Base-by-base conservation (phyloP, 2,888 invertebrate genomes). In the Dioctria linearis region DNA sequence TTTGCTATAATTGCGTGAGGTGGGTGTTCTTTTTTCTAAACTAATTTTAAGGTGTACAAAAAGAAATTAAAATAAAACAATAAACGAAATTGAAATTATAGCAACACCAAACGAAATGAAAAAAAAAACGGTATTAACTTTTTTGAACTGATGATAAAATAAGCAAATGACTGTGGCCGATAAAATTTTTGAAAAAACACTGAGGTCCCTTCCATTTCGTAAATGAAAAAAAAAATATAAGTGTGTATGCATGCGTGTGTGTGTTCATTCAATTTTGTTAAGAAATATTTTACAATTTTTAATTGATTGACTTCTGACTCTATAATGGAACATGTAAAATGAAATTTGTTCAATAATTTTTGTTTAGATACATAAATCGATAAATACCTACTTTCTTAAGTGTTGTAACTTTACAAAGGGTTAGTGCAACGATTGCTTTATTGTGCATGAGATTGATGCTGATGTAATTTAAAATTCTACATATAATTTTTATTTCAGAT, bases 31-130 rank as follows among this genome's bases (percentile, higher is more conserved):
- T 73, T 73, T 73, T 73, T 73, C 59, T 73, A 73, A 42, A 73
- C 57, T 73, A 73, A 8, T 73, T 73, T 73, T 73, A 73, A 73
- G 73, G 42, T 73, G 73, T 73, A 73, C 73, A 73, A 73, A 73
- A 54, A 73, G 4, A 66, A 67, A 46, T 43, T n/a, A 42, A n/a
- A 11, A 42, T 65, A 4, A 40, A 63, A 63, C 13, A 39, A 63
- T 13, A 69, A 69, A 51, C 69, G 69, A 69, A 54, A 54, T 39
- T 61, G 61, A 61, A 61, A 61, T 61, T 61, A 13, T 61, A 25
- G 25, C 61, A 39, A 61, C 61, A 61, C 40, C 61, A 61, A 61
- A 61, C 57, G n/a, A 57, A 57, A 13, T 57, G 25, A 2, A 3
- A 61, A 61, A 11, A 54, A 54, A 54, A 54, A n/a, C 11, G 42